Evolutionary conservation across 2,113 vertebrate species (phyloP).

Genomic region (Ochotona princeps): DNA sequence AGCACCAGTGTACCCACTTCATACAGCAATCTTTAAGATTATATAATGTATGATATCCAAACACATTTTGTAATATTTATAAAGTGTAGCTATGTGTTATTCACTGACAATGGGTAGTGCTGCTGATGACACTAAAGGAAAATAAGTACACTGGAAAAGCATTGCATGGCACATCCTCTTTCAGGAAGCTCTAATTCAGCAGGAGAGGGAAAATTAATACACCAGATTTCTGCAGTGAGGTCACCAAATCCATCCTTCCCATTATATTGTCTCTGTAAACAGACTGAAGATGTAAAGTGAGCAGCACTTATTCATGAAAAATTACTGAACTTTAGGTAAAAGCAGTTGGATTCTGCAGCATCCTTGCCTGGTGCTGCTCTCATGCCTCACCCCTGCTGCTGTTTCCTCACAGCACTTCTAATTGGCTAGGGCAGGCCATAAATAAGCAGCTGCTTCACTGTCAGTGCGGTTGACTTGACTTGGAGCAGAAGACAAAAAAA

Average conservation of each 20-base stretch:
- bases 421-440: neutral
- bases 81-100: neutral
- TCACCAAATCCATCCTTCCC: constrained; percentile 13
- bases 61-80: neutral
- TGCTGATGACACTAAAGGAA: neutral
- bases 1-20: neutral
- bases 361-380: neutral
- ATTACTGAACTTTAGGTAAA: neutral
- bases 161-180: neutral
- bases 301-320: constrained; percentile 37
- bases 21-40: neutral
- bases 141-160: neutral
- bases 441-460: neutral
- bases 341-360: neutral
- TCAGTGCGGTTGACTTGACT: neutral
- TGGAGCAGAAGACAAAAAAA: neutral
- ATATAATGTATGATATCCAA: neutral
- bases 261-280: constrained; percentile 39
- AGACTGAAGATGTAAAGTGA: constrained; percentile 5
- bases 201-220: neutral
- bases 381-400: neutral
- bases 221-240: neutral
- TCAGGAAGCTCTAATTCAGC: constrained; percentile 24
- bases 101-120: neutral
- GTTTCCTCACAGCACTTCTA: neutral